Evolutionary conservation across 2,797 vertebrate species (phyloP).

Genomic region (Hipposideros larvatus): DNA sequence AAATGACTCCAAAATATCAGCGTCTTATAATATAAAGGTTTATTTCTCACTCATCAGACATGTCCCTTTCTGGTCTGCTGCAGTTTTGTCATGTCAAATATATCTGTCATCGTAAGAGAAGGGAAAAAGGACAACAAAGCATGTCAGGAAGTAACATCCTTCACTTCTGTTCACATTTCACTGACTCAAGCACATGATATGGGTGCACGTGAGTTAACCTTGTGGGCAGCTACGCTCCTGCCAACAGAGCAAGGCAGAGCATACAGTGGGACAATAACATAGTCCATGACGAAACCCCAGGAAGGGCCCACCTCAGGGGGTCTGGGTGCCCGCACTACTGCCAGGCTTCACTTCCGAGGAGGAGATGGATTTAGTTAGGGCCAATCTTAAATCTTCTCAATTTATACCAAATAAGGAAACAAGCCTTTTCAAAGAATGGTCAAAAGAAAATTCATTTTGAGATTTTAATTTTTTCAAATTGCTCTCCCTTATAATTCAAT

Average conservation of each 20-base stretch:
- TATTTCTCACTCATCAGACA: neutral
- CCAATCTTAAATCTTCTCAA: neutral
- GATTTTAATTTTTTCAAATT: slow-evolving; percentile 49
- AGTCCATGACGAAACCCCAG: neutral
- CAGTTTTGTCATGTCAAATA: neutral
- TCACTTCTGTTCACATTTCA: neutral
- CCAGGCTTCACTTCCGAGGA: neutral
- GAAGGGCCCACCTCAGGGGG: accelerated
- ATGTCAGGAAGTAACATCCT: neutral
- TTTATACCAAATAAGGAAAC: neutral
- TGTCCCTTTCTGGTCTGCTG: neutral
- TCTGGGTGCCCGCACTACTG: neutral
- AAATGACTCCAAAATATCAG: neutral
- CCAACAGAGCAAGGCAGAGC: neutral
- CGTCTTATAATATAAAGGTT: neutral
- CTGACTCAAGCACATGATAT: neutral
- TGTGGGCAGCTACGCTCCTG: neutral
- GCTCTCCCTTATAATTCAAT: neutral
- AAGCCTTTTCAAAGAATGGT: neutral
- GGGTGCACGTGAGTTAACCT: neutral
- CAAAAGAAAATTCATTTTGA: slow-evolving; percentile 29
- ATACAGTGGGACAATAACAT: neutral
- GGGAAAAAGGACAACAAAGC: neutral
- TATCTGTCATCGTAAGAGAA: neutral
- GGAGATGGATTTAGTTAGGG: neutral